Base-by-base conservation (phyloP, 1,140 invertebrate genomes). In the Trichogramma pretiosum region DNA sequence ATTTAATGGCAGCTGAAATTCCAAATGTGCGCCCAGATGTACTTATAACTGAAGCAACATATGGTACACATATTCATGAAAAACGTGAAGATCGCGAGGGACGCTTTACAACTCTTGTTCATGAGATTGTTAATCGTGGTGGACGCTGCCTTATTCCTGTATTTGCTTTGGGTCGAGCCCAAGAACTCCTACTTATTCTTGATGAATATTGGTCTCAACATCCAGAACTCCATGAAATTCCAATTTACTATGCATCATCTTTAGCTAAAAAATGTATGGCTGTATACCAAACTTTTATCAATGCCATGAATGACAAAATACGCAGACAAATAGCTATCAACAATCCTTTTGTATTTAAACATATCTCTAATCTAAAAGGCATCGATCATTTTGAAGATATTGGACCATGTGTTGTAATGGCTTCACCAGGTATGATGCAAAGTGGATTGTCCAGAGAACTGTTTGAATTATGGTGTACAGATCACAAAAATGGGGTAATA, bases 371-470 rank as follows among this genome's bases (percentile, higher is more conserved):
- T 73, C 71, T 99, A 0, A 98, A 99, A 82, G 93, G 93, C 19
- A 98, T 98, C 61, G 96, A 99, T 69, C 94, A 99, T 67, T 99
- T 99, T 72, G 96, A 99, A 62, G 96, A 99, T 65, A 91, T 98
- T 55, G 97, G 96, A 0, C 97, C 97, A 0, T 99, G 95, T 63
- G 95, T 99, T 1, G 89, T 99, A 1, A 92, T 99, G 89, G 97
- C 97, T 0, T 95, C 92, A 0, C 97, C 97, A 3, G 97, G 97
- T 68, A 99, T 99, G 95, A 95, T 99, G 91, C 97, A 99, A 74
- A 96, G 89, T 61, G 97, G 97, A 0, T 71, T 99, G 2, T 98
- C 93, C 0, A 74, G 96, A 24, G 96, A 99, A 72, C 75, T 99
- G 4, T 99, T 99, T 74, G 97, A 99, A 72, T 89, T 83, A 2